Evolutionary conservation across 2,888 invertebrate species (phyloP), one percentile per base, ranked within the genome.

Genomic region (Hetaerina titia): DNA sequence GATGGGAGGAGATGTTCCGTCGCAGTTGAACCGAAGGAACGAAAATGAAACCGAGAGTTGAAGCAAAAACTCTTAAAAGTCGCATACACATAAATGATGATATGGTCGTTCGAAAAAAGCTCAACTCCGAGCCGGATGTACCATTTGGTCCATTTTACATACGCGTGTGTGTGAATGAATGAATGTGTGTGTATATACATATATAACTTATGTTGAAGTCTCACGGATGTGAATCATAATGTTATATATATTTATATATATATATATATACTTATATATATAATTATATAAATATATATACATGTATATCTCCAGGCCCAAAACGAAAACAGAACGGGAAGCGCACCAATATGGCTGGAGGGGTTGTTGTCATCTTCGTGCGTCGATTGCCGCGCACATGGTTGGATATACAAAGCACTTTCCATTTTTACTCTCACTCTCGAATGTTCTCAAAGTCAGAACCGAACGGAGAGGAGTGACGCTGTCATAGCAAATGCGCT

Each of bases 1-100:
- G 22, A 13, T 13, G 25, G 31, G 45, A 56, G 89, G 31, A 31
- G 81, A 31, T 9, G 2, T 11, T 31, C 31, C 31, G 81, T 31
- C 81, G 81, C 31, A 81, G 81, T 81, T 31, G 81, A 81, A 81
- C 81, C 31, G 81, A 81, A 31, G 6, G 81, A 74, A 92, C 63
- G 92, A 74, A 69, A 56, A 57, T 45, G 92, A 92, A 92, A 92
- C 69, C 56, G 69, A 92, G 92, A 56, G 64, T 81, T 31, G 81
- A 81, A 81, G 92, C 92, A 92, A 74, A 92, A 92, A 92, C 64
- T 56, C 15, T 31, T 81, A 15, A 64, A 89, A 89, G 57, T 31
- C 58, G n/a, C 45, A 56, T 56, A 31, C 92, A 74, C 69, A 92
- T 92, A 92, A 92, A 92, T 92, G 92, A 92, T 69, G 92, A 81